A percentile compares a stretch with the other conserved stretches of the same genome.
Evolutionary conservation across 2,888 invertebrate genomes (phyloP).

Genomic region (Drosophila hamatofila): DNA sequence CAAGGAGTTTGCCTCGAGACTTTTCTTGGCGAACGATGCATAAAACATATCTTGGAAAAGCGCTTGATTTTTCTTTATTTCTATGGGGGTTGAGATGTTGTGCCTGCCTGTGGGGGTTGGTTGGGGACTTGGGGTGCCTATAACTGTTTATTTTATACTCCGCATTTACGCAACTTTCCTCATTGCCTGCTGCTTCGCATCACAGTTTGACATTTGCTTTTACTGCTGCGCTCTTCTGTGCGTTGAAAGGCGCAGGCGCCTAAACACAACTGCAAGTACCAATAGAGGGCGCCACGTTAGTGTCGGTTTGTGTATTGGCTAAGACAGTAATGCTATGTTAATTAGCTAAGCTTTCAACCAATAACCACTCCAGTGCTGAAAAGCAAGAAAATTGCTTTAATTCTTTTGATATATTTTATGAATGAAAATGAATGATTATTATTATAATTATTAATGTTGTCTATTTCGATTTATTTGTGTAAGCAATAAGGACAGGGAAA

Average conservation of each 20-base stretch:
- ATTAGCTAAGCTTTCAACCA: slow-evolving; percentile 17
- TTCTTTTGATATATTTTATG: too few relatives aligned
- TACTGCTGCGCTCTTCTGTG: slow-evolving; percentile 12
- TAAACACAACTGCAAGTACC: rapidly evolving
- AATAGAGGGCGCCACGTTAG: slow-evolving; percentile 37
- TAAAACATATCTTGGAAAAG: slow-evolving; percentile 6
- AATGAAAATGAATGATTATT: too few relatives aligned
- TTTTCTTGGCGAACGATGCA: slow-evolving; percentile 1
- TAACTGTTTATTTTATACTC: slow-evolving; percentile 66
- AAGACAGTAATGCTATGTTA: neutral
- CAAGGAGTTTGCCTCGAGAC: neutral
- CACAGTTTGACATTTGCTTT: slow-evolving; percentile 70
- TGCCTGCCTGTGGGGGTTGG: slow-evolving; percentile 4
- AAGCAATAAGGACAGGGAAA: too few relatives aligned
- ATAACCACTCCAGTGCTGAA: neutral
- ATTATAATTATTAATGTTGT: too few relatives aligned
- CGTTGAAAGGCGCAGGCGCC: slow-evolving; percentile 34
- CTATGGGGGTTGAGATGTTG: slow-evolving; percentile 3
- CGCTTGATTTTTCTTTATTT: neutral
- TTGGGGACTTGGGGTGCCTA: slow-evolving; percentile 56
- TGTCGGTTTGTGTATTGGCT: slow-evolving; percentile 18
- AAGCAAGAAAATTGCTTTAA: too few relatives aligned
- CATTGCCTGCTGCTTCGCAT: slow-evolving; percentile 49
- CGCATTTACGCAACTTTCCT: slow-evolving; percentile 25
- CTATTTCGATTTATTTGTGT: too few relatives aligned